Evolutionary conservation across 2,797 vertebrate species (phyloP), one percentile per base, ranked within the genome.

Genomic region (Neomorphus geoffroyi): DNA sequence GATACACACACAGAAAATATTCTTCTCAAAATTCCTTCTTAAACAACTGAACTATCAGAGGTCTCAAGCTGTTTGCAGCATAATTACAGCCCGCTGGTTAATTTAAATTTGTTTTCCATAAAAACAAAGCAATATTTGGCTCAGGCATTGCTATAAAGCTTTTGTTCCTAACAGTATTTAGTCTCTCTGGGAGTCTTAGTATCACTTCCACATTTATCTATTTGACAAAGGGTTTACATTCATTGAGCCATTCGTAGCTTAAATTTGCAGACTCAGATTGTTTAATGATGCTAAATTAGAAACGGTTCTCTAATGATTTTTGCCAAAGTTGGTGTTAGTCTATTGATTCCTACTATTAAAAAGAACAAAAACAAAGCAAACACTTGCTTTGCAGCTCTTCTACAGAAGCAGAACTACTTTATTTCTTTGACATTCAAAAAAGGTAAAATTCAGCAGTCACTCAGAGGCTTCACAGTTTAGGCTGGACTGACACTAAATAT

Each of bases 41-140:
- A 86, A 89, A 60, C 67, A 87, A 89, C 79, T 54, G 37, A 87
- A 89, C 53, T 32, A 90, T 61, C 82, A 56, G 79, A 87, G 75
- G 87, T 86, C 87, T 93, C 93, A 90, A 91, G 87, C 92, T 95
- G 88, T 88, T 92, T 85, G 90, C 74, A 80, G 88, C 56, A 64
- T 92, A 96, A 96, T 95, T 94, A 93, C 70, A 96, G 93, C 92
- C 85, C 4, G 8, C 67, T 95, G 88, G 65, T 93, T 95, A 92
- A 94, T 90, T 88, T 88, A 90, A 92, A 95, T 92, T 93, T 95
- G 93, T 90, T 95, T 96, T 95, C 67, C 56, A 84, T 69, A 72
- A 70, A 97, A 94, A 92, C 58, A 95, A 96, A 94, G 80, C 79
- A 93, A 64, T 89, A 91, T 88, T 95, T 96, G 93, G 82, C 89